Conservation (phyloP, 37 sponge, comb jelly and placozoan species). For the Eunapius fragilis region DNA sequence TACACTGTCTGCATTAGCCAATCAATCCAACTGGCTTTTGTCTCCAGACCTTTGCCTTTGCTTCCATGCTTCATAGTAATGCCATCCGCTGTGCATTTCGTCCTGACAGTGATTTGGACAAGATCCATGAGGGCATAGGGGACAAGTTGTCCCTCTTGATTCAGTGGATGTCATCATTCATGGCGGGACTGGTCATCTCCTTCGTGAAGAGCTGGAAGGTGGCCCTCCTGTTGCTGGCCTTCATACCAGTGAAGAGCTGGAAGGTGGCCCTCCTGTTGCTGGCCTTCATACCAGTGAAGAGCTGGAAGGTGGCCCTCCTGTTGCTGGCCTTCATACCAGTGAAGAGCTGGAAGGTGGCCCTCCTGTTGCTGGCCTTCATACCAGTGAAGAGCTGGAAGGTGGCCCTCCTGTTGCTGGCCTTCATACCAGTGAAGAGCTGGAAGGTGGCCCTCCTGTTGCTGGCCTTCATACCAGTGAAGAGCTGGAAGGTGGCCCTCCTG, state of each 20-base stretch:
- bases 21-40: no score
- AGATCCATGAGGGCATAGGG: constrained; percentile 79
- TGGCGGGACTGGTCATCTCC: constrained; percentile 55
- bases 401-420: constrained; percentile 59
- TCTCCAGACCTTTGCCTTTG: no score
- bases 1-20: no score
- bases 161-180: constrained; percentile 61
- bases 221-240: constrained; percentile 58
- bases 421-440: constrained; percentile 55
- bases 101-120: constrained; percentile 58
- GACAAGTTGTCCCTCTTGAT: constrained; percentile 62
- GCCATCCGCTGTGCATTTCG: no score
- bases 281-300: constrained; percentile 46
- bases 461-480: constrained; percentile 46
- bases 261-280: constrained; percentile 68
- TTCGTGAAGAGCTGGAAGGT: constrained; percentile 61
- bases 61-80: no score
- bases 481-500: constrained; percentile 62
- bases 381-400: constrained; percentile 58
- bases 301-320: constrained; percentile 62
- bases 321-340: constrained; percentile 57
- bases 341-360: constrained; percentile 56
- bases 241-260: constrained; percentile 56
- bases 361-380: constrained; percentile 60
- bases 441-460: constrained; percentile 68